phyloP scores from a whole-genome alignment of 2,888 invertebrate species.

The Drosophila formosana region DNA sequence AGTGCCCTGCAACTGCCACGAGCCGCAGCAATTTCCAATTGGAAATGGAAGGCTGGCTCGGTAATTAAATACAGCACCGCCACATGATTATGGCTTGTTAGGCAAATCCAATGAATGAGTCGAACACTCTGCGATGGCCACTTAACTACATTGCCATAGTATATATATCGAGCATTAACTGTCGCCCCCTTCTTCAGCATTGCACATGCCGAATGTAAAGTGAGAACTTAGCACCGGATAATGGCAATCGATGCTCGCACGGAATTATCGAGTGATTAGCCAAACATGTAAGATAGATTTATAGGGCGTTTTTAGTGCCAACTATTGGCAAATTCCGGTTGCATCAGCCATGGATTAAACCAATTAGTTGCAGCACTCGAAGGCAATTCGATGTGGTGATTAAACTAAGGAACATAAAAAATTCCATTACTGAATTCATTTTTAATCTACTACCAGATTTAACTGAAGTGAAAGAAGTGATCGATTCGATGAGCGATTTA shows the following conservation, averaged over 20 bases:
- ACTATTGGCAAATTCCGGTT: conserved; percentile 1
- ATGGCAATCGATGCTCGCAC: conserved; percentile 22
- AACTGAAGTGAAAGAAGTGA: too few species aligned
- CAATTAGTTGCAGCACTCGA: conserved; percentile 4
- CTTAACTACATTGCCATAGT: conserved; percentile 26
- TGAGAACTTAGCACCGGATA: conserved; percentile 52
- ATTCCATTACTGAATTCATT: too few species aligned
- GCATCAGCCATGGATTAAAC: background rate
- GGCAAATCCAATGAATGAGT: conserved; percentile 74
- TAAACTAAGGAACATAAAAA: background rate
- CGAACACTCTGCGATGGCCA: conserved; percentile 49
- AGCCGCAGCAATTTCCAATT: conserved; percentile 59
- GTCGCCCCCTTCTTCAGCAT: conserved; percentile 6
- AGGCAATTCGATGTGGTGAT: background rate
- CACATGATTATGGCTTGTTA: conserved; percentile 79
- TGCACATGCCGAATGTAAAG: conserved; percentile 54
- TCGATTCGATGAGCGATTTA: background rate
- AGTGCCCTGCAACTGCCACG: background rate
- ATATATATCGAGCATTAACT: conserved; percentile 55
- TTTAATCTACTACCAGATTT: too few species aligned
- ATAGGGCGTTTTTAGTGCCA: conserved; percentile 4
- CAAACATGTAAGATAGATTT: conserved; percentile 11
- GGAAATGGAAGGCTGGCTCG: conserved; percentile 41
- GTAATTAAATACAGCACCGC: conserved; percentile 80
- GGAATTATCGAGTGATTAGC: conserved; percentile 30